Evolutionary conservation across 2,888 invertebrate species (phyloP), one percentile per base, ranked within the genome.

Genomic region (Muscina levida): DNA sequence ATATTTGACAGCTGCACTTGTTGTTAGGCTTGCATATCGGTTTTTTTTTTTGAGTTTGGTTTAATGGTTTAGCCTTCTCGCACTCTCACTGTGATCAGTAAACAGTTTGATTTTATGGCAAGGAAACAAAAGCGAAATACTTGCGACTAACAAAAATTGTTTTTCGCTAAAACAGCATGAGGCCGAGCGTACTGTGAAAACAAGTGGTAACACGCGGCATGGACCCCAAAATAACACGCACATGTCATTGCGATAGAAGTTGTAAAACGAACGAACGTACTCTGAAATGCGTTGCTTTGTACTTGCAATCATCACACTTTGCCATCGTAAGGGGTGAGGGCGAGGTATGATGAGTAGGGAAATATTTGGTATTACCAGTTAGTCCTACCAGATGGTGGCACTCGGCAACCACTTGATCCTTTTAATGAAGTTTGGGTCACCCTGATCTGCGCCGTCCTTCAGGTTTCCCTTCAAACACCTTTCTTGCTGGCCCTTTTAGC

Each of bases 1-100:
- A 77, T 81, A 74, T 81, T 77, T 81, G 81, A 77, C 81, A 81
- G 81, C 77, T 81, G 81, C 81, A 81, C 77, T 81, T 77, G 81
- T 57, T 39, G 11, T 19, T 57, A 72, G 37, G n/a, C n/a, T n/a
- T n/a, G n/a, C n/a, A n/a, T n/a, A n/a, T n/a, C n/a, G n/a, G n/a
- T n/a, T n/a, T n/a, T n/a, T 75, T 31, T 31, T 31, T 31, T 5
- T 31, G 8, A 31, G 4, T 31, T 31, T 31, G 31, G n/a, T 31
- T 31, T 8, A 3, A 31, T n/a, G n/a, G n/a, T n/a, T n/a, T 31
- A 31, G 31, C 31, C 3, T n/a, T n/a, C n/a, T n/a, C n/a, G n/a
- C n/a, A n/a, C n/a, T n/a, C n/a, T n/a, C n/a, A n/a, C n/a, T n/a
- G n/a, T n/a, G n/a, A n/a, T 31, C 8, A 8, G 31, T 31, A 31